Conservation (phyloP, 2,888 invertebrate species). For the Molanna angustata region DNA sequence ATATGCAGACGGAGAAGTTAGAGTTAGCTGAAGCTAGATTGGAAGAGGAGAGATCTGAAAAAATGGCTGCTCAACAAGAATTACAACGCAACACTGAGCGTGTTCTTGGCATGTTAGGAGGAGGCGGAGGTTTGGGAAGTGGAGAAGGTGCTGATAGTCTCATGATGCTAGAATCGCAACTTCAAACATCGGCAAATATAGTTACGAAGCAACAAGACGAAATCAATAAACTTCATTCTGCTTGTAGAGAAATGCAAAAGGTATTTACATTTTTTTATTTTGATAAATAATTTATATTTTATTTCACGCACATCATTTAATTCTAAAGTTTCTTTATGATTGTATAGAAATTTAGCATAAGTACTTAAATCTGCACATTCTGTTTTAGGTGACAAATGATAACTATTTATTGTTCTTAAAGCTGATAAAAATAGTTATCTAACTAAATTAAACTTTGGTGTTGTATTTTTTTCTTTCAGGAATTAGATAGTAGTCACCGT, state of each 20-base stretch:
- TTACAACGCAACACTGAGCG: conserved; percentile 71
- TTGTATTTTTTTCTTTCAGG: conserved; percentile 45
- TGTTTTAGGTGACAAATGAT: no score
- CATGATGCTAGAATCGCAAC: conserved; percentile 71
- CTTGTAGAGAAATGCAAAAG: conserved; percentile 68
- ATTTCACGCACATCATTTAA: no score
- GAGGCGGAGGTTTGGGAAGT: conserved; percentile 41
- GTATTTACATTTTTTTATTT: conserved; percentile 41
- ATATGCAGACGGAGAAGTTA: conserved; percentile 45
- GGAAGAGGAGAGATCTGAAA: conserved; percentile 67
- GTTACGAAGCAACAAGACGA: conserved; percentile 74
- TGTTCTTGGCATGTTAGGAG: conserved; percentile 59
- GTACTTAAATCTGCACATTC: no score
- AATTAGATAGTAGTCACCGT: conserved; percentile 65
- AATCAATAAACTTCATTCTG: conserved; percentile 66
- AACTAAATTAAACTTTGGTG: no score
- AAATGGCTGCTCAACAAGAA: conserved; percentile 71
- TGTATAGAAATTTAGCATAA: no score
- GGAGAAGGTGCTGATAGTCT: conserved; percentile 68
- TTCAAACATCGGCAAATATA: conserved; percentile 71
- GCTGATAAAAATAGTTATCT: no score
- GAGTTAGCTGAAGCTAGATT: conserved; percentile 58
- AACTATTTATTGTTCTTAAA: no score
- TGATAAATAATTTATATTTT: no score
- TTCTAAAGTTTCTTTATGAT: no score